These are phyloP conservation scores for Eurystomus glaucurus DNA, from an alignment of 2,797 vertebrate genomes.

Conservation along the genomic window DNA sequence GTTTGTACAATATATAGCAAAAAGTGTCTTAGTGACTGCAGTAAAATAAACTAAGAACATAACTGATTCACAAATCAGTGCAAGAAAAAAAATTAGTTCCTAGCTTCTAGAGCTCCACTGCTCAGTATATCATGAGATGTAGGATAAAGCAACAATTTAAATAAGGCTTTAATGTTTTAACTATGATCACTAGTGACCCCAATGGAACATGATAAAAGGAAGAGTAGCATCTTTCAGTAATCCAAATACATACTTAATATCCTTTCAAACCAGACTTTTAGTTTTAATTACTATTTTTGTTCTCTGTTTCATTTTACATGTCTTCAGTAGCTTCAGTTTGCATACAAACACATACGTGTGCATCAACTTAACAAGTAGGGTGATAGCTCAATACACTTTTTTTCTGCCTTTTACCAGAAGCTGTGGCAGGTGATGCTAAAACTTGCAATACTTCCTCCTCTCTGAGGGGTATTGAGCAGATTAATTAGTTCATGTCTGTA, in stretches of 20 bases:
- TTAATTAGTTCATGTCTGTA: constrained; percentile 54
- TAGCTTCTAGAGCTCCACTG: background rate
- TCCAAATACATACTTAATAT: background rate
- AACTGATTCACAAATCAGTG: background rate
- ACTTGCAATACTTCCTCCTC: background rate
- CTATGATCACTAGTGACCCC: background rate
- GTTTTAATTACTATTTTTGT: background rate
- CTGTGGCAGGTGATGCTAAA: background rate
- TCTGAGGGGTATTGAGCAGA: constrained; percentile 11
- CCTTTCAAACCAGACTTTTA: background rate
- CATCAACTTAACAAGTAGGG: background rate
- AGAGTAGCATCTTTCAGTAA: background rate
- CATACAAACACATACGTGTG: background rate
- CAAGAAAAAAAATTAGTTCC: background rate
- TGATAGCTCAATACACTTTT: background rate
- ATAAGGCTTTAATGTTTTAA: background rate
- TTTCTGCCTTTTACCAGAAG: background rate
- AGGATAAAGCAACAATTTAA: background rate
- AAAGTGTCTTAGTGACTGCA: background rate
- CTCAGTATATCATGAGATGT: background rate
- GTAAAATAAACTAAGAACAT: background rate
- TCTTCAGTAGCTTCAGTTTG: background rate
- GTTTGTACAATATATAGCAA: background rate
- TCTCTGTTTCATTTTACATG: background rate
- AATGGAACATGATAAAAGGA: background rate